phyloP scores from a whole-genome alignment of 2,113 vertebrate genomes.

The Siniperca chuatsi region DNA sequence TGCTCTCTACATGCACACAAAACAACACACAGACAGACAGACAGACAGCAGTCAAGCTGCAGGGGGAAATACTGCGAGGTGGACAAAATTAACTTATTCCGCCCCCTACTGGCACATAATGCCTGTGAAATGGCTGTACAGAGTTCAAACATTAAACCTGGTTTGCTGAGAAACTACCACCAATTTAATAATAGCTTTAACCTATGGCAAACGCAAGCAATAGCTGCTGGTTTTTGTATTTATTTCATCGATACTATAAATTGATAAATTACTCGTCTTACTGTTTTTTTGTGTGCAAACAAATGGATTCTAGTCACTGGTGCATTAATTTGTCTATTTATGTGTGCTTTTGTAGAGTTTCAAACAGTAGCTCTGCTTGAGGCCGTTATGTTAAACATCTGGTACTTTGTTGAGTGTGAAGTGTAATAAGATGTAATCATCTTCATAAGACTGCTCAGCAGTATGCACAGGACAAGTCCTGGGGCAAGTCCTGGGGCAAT shows the following conservation, averaged over 20 bases:
- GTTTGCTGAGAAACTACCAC: neutral
- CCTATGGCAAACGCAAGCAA: neutral
- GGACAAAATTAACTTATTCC: neutral
- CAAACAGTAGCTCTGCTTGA: neutral
- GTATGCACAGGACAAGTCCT: neutral
- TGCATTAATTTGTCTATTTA: neutral
- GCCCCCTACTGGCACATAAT: constrained; percentile 52
- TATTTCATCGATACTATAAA: neutral
- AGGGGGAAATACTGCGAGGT: constrained; percentile 7
- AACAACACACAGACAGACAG: constrained; percentile 39
- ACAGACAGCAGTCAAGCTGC: constrained; percentile 34
- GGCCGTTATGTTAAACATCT: constrained; percentile 13
- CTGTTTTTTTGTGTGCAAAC: too few relatives aligned
- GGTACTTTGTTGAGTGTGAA: neutral
- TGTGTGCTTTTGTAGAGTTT: neutral
- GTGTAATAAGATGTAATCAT: neutral
- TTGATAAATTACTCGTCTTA: neutral
- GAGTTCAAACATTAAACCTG: too few relatives aligned
- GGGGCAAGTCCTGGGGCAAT: neutral
- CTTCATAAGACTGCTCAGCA: neutral
- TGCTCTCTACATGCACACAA: constrained; percentile 59
- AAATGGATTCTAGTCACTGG: neutral
- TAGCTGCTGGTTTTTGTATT: neutral
- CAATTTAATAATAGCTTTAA: neutral
- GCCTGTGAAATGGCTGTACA: neutral